Percentiles rank a stretch among this genome's conserved stretches.
Conservation (phyloP, 2,113 vertebrate species). For the Baryphthengus martii region DNA sequence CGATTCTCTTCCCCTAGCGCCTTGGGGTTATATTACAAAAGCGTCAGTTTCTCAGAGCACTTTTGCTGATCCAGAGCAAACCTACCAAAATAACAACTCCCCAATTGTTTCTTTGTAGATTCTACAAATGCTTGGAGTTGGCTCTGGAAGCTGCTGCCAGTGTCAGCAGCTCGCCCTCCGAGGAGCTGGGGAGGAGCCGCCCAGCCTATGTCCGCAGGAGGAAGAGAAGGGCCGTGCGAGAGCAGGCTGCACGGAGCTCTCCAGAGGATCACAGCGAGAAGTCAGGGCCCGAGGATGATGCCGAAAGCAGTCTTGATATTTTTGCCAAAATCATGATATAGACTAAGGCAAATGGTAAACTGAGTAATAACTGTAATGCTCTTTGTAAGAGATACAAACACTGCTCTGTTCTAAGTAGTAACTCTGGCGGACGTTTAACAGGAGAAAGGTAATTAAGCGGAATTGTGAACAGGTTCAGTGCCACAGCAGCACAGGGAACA, state of each 20-base stretch:
- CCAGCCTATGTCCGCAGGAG: conserved; percentile 65
- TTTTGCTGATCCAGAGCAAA: not conserved
- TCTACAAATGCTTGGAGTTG: conserved; percentile 75
- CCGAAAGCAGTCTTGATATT: not conserved
- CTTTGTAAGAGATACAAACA: conserved; percentile 54
- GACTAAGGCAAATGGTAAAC: not conserved
- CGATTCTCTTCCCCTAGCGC: not conserved
- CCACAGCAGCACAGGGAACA: not conserved
- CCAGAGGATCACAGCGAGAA: not conserved
- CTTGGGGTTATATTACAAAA: not conserved
- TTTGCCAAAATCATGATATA: conserved; percentile 27
- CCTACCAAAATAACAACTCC: not conserved
- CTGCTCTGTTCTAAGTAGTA: not conserved
- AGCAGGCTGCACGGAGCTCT: rapidly evolving
- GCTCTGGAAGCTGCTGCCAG: conserved; percentile 60
- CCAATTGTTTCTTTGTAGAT: conserved; percentile 69
- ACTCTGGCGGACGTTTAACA: not conserved
- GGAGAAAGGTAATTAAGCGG: not conserved
- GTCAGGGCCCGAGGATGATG: not conserved
- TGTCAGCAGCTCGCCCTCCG: not conserved
- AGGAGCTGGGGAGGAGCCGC: not conserved
- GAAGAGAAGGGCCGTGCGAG: conserved; percentile 42
- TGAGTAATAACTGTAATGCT: not conserved
- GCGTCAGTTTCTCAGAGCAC: not conserved
- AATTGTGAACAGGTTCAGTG: not conserved